Percentiles rank a stretch among this genome's conserved stretches.
Evolutionary conservation across 2,113 vertebrate genomes (phyloP).

Genomic region (Trematomus loennbergii): DNA sequence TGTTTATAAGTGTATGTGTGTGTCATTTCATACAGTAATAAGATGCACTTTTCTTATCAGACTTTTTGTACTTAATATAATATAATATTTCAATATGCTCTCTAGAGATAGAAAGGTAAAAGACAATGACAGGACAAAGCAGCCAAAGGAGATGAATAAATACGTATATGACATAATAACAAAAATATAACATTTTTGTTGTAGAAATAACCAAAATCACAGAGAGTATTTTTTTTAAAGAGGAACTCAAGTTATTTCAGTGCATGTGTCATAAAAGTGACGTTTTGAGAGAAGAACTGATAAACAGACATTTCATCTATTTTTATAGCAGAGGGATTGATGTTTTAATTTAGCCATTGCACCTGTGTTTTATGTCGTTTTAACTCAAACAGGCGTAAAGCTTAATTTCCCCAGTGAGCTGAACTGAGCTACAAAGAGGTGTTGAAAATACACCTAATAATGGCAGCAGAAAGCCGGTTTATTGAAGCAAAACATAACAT

Average conservation of each 20-base stretch:
- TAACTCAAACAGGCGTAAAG: background rate
- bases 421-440: background rate
- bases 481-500: no score
- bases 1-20: no score
- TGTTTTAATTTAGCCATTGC: background rate
- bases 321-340: background rate
- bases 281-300: background rate
- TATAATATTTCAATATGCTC: no score
- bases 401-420: constrained; percentile 23
- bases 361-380: background rate
- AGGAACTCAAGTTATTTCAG: background rate
- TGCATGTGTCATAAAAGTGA: background rate
- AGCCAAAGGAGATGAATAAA: background rate
- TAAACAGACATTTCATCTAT: background rate
- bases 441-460: background rate
- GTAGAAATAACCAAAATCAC: background rate
- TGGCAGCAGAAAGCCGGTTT: background rate
- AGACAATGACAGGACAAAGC: background rate
- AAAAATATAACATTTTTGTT: background rate
- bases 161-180: background rate
- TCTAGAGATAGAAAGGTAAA: background rate
- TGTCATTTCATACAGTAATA: no score
- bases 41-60: no score
- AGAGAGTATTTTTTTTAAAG: background rate
- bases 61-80: no score